phyloP scores from a whole-genome alignment of 2,797 vertebrate genomes.

The Synaphobranchus kaupii region DNA sequence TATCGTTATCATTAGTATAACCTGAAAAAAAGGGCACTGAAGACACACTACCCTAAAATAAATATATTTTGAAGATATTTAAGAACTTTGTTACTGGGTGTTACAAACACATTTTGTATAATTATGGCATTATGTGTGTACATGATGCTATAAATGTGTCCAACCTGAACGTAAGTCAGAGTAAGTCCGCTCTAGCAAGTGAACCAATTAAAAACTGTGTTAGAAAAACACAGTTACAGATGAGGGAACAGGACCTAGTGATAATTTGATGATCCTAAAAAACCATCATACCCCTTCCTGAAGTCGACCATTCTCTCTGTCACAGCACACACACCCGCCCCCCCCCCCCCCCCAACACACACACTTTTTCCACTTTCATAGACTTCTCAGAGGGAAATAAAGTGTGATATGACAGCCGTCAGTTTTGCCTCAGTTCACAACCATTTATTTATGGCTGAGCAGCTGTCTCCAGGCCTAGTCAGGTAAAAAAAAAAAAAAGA shows the following conservation, averaged over 20 bases:
- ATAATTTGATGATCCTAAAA: not conserved
- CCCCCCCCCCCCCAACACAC: not conserved
- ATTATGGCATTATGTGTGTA: too few relatives aligned
- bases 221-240: not conserved
- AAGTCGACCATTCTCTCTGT: not conserved
- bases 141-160: not conserved
- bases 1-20: too few relatives aligned
- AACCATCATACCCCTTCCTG: not conserved
- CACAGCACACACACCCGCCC: not conserved
- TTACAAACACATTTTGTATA: too few relatives aligned
- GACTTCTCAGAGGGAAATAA: not conserved
- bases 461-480: slow-evolving; percentile 71
- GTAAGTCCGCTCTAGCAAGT: not conserved
- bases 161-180: not conserved
- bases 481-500: slow-evolving; percentile 74
- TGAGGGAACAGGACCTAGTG: not conserved
- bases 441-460: slow-evolving; percentile 78
- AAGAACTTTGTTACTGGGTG: too few relatives aligned
- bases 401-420: slow-evolving; percentile 74
- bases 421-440: slow-evolving; percentile 75
- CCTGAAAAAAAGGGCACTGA: too few relatives aligned
- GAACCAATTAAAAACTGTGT: not conserved
- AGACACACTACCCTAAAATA: too few relatives aligned
- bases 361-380: not conserved
- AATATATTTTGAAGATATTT: too few relatives aligned